Evolutionary conservation across 2,888 invertebrate species (phyloP).

Genomic region (Mechanitis mazaeus): DNA sequence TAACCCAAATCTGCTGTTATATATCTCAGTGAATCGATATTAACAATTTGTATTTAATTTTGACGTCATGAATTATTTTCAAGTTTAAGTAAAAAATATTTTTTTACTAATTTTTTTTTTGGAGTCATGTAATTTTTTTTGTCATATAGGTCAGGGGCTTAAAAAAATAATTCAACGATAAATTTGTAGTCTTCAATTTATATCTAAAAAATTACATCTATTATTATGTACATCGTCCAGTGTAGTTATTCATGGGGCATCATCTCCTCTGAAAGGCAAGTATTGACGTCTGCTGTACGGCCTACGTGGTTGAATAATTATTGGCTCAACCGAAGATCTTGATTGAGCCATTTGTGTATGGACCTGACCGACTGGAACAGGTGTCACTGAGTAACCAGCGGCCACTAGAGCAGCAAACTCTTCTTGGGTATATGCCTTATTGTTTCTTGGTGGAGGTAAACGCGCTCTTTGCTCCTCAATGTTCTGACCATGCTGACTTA

Average conservation of each 20-base stretch:
- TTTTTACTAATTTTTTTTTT: no score
- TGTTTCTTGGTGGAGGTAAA: constrained; percentile 71
- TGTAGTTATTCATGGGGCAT: constrained; percentile 56
- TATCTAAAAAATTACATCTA: constrained; percentile 53
- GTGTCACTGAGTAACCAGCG: constrained; percentile 71
- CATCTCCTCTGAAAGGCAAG: constrained; percentile 65
- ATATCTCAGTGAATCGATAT: no score
- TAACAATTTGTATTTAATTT: no score
- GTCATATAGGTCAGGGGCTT: no score
- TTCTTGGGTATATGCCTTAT: constrained; percentile 71
- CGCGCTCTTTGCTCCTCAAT: constrained; percentile 60
- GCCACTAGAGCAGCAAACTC: constrained; percentile 69
- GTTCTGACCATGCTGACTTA: constrained; percentile 53
- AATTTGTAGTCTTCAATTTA: constrained; percentile 30
- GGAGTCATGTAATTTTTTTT: no score
- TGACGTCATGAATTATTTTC: no score
- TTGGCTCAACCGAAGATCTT: constrained; percentile 51
- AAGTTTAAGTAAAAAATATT: no score
- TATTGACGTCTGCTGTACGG: constrained; percentile 56
- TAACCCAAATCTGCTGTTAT: no score
- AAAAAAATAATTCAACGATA: no score
- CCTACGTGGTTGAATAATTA: constrained; percentile 38
- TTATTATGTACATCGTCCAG: constrained; percentile 52
- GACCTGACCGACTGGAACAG: constrained; percentile 60
- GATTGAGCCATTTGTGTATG: constrained; percentile 57